These are phyloP conservation scores for Acrossocheilus fasciatus DNA, from an alignment of 2,797 vertebrate genomes.

Conservation along the genomic window DNA sequence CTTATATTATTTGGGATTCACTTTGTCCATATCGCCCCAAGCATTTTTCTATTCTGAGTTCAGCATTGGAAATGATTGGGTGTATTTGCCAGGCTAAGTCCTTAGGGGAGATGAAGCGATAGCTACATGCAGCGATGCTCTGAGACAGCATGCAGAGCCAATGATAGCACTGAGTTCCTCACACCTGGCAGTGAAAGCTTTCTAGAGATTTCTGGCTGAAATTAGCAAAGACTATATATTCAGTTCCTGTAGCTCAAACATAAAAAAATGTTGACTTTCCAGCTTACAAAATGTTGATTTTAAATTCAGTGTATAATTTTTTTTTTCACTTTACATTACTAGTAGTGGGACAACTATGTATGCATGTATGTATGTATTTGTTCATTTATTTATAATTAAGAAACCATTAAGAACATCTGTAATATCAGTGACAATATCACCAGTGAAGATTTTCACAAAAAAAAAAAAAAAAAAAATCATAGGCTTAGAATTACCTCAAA, in stretches of 20 bases:
- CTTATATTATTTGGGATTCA: not conserved
- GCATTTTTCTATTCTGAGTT: slow-evolving; percentile 26
- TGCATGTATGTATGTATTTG: too few species aligned
- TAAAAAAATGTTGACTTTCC: not conserved
- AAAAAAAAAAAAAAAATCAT: too few species aligned
- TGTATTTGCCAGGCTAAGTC: slow-evolving; percentile 6
- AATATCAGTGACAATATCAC: not conserved
- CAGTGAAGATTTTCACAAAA: not conserved
- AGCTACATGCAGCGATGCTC: slow-evolving; percentile 14
- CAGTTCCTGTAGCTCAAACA: not conserved
- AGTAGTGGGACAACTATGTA: not conserved
- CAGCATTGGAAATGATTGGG: not conserved
- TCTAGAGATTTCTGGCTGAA: slow-evolving; percentile 1
- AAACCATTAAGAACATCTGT: not conserved
- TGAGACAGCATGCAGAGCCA: slow-evolving; percentile 27
- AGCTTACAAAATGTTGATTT: not conserved
- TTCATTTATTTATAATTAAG: too few species aligned
- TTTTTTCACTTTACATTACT: not conserved
- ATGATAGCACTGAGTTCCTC: slow-evolving; percentile 28
- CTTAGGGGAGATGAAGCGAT: slow-evolving; percentile 12
- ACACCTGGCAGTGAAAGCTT: slow-evolving; percentile 31
- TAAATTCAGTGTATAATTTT: not conserved
- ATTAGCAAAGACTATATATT: slow-evolving; percentile 14
- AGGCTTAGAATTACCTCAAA: not conserved
- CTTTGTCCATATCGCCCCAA: not conserved